These are phyloP conservation scores for Brenthis ino DNA, from an alignment of 2,888 invertebrate genomes.

Conservation along the genomic window DNA sequence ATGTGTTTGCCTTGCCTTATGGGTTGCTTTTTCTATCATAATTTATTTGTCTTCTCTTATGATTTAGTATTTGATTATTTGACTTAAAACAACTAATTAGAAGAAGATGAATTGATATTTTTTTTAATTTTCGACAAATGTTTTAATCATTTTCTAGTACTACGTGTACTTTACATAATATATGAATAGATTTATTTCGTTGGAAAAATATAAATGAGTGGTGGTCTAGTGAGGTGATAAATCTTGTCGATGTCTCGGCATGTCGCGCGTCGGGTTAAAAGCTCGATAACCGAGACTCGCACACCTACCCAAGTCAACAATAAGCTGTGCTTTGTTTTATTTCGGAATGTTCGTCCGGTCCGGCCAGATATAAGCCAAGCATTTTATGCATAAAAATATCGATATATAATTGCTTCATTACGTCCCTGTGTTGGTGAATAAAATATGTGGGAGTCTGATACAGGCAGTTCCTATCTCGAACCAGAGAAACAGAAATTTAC, in stretches of 20 bases:
- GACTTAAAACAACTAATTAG: too few relatives aligned
- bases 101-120: too few relatives aligned
- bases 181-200: constrained; percentile 60
- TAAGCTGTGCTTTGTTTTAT: constrained; percentile 79
- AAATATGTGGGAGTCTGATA: constrained; percentile 80
- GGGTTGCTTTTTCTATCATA: too few relatives aligned
- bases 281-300: constrained; percentile 80
- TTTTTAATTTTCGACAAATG: neutral
- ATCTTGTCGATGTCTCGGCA: constrained; percentile 77
- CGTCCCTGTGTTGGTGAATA: constrained; percentile 81
- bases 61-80: too few relatives aligned
- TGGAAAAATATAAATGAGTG: constrained; percentile 77
- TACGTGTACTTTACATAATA: constrained; percentile 9
- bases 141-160: constrained; percentile 1
- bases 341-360: constrained; percentile 65
- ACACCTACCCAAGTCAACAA: constrained; percentile 80
- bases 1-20: too few relatives aligned
- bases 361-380: constrained; percentile 77
- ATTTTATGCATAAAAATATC: constrained; percentile 83
- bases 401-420: constrained; percentile 83
- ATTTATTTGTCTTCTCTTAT: too few relatives aligned
- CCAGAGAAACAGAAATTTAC: neutral
- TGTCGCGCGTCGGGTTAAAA: constrained; percentile 81
- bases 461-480: constrained; percentile 57
- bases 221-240: constrained; percentile 79